Conservation (phyloP, 2,797 vertebrate genomes). For the Myotis myotis region DNA sequence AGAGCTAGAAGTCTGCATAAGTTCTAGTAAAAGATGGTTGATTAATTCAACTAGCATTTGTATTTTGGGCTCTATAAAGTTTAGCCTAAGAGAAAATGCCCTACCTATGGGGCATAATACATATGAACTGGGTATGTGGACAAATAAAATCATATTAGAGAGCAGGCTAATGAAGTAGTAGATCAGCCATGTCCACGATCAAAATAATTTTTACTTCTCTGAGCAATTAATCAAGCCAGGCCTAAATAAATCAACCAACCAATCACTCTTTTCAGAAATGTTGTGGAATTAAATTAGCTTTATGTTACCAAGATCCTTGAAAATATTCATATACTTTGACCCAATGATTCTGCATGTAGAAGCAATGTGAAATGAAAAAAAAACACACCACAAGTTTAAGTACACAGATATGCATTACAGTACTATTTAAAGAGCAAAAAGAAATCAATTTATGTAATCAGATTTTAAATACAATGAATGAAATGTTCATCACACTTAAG, state of each 20-base stretch:
- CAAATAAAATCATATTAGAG: neutral
- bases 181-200: neutral
- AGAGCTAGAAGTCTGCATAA: slow-evolving; percentile 15
- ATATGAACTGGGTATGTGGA: neutral
- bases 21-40: neutral
- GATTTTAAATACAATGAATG: neutral
- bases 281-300: neutral
- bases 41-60: neutral
- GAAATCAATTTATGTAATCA: neutral
- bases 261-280: neutral
- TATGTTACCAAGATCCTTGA: neutral
- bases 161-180: neutral
- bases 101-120: neutral
- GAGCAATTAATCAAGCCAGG: neutral
- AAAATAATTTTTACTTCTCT: neutral
- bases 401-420: neutral
- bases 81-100: neutral
- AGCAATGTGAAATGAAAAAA: neutral
- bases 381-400: neutral
- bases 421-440: neutral
- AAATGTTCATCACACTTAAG: slow-evolving; percentile 3
- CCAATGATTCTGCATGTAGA: neutral
- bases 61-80: neutral
- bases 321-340: slow-evolving; percentile 14
- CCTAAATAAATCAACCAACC: neutral